Conservation (phyloP, 64 coral and sea anemone genomes). For the Actinia equina region DNA sequence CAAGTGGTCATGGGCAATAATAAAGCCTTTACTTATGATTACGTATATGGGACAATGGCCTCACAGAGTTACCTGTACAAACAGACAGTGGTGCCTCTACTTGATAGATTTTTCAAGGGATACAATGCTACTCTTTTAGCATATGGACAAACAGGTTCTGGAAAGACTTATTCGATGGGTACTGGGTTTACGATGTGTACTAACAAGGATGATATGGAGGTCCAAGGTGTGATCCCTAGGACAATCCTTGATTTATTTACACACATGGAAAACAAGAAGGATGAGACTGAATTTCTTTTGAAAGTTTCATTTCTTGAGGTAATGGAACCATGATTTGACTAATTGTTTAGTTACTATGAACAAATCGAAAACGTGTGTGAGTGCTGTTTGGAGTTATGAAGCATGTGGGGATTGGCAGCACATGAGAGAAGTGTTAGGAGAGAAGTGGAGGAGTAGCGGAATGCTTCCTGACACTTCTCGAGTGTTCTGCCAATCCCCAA, state of each 20-base stretch:
- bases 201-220: slow-evolving; percentile 35
- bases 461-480: too few species aligned
- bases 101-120: slow-evolving; percentile 79
- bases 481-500: too few species aligned
- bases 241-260: slow-evolving; percentile 67
- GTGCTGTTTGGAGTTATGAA: too few species aligned
- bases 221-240: slow-evolving; percentile 77
- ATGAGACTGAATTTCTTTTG: slow-evolving; percentile 64
- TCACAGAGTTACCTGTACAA: slow-evolving; percentile 66
- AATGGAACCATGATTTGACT: neutral
- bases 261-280: slow-evolving; percentile 67
- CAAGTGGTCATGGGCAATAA: slow-evolving; percentile 88
- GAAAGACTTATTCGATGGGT: slow-evolving; percentile 95
- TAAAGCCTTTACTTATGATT: slow-evolving; percentile 95
- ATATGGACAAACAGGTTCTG: slow-evolving; percentile 96
- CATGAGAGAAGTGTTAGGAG: too few species aligned
- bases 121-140: slow-evolving; percentile 96
- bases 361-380: too few species aligned
- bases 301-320: slow-evolving; percentile 98
- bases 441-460: too few species aligned
- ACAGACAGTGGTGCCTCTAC: slow-evolving; percentile 66
- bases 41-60: slow-evolving; percentile 71
- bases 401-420: too few species aligned
- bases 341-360: neutral
- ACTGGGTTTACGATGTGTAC: slow-evolving; percentile 79